These are phyloP conservation scores for Aldabrachelys gigantea DNA, from an alignment of 2,113 vertebrate species.

Conservation along the genomic window DNA sequence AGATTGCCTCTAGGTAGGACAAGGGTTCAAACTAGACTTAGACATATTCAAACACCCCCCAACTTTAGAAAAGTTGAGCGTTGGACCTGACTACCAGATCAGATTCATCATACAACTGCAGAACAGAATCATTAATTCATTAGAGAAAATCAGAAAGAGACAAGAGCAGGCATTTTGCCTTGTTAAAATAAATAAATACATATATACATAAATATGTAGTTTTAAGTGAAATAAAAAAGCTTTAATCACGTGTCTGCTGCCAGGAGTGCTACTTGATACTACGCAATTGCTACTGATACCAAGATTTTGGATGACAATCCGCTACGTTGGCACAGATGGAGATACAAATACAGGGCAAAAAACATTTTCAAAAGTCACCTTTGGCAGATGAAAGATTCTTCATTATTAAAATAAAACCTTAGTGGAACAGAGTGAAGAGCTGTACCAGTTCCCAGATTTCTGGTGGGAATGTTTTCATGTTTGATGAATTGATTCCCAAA, in stretches of 20 bases:
- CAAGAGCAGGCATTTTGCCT: slow-evolving; percentile 13
- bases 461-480: slow-evolving; percentile 51
- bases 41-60: background rate
- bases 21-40: background rate
- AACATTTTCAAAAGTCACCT: slow-evolving; percentile 26
- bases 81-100: background rate
- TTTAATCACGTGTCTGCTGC: background rate
- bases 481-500: slow-evolving; percentile 59
- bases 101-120: slow-evolving; percentile 8
- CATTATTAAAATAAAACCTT: slow-evolving; percentile 69
- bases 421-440: slow-evolving; percentile 61
- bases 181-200: slow-evolving; percentile 28
- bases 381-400: slow-evolving; percentile 58
- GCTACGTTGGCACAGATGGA: slow-evolving; percentile 29
- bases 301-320: slow-evolving; percentile 27
- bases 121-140: slow-evolving; percentile 28
- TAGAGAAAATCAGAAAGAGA: slow-evolving; percentile 17
- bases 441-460: slow-evolving; percentile 69
- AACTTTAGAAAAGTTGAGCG: background rate
- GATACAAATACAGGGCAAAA: slow-evolving; percentile 36
- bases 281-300: background rate
- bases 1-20: slow-evolving; percentile 18
- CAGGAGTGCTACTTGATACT: slow-evolving; percentile 28
- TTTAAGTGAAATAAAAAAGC: slow-evolving; percentile 22
- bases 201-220: background rate